Percentiles rank a stretch among this genome's conserved stretches.
Conservation (phyloP, 2,888 invertebrate species). For the Spodoptera littoralis region DNA sequence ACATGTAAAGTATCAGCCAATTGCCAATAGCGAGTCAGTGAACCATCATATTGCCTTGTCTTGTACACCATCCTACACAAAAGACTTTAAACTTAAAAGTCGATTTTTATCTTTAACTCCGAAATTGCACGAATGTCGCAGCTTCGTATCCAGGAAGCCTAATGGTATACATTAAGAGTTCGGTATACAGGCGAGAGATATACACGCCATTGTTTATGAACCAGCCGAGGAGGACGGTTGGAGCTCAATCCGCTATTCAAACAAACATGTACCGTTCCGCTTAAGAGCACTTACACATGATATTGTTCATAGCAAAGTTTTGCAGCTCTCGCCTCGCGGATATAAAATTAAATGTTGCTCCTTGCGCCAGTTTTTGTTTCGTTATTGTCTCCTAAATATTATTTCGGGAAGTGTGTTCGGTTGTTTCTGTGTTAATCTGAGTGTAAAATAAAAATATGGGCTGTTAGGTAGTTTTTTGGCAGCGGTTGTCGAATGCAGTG, state of each 20-base stretch:
- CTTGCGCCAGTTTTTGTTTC: constrained; percentile 50
- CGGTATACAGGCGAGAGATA: constrained; percentile 27
- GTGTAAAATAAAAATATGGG: constrained; percentile 41
- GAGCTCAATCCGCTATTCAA: constrained; percentile 78
- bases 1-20: too few relatives aligned
- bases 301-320: constrained; percentile 54
- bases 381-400: constrained; percentile 50
- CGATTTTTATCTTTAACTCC: neutral
- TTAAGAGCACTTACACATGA: constrained; percentile 63
- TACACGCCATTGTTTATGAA: constrained; percentile 74
- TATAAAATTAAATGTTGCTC: constrained; percentile 54
- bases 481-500: neutral
- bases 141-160: constrained; percentile 20
- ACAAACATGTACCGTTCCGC: constrained; percentile 72
- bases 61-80: too few relatives aligned
- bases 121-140: neutral
- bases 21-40: too few relatives aligned
- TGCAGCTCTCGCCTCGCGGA: constrained; percentile 41
- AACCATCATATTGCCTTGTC: too few relatives aligned
- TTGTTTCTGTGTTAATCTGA: constrained; percentile 41
- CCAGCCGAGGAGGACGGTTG: constrained; percentile 68
- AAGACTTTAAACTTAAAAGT: neutral
- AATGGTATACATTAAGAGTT: constrained; percentile 44
- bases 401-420: constrained; percentile 39
- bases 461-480: constrained; percentile 22